Base-by-base conservation (phyloP, 2,797 vertebrate species). In the Triplophysa bombifrons region DNA sequence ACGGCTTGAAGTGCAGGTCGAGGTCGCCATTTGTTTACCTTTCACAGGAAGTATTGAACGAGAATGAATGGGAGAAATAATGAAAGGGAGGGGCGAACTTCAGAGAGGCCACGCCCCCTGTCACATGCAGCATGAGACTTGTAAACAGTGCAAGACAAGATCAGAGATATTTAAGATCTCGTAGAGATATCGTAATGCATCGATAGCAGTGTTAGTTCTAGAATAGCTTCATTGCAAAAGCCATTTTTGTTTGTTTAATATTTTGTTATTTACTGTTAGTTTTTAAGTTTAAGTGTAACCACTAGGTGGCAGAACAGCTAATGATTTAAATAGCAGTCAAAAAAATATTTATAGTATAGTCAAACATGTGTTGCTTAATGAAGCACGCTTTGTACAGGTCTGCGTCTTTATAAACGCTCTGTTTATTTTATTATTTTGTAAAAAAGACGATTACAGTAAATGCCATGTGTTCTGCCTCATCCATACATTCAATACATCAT, bases 11-110 rank as follows among this genome's bases (percentile, higher is more conserved):
- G 65, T 80, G 68, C 84, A 72, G 0, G 65, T 27, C 84, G 87
- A 73, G 0, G 65, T 34, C 84, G 87, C 91, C 92, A 93, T 94
- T 92, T 94, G 93, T 94, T 94, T 92, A 93, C 85, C 78, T 89
- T 86, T 86, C 34, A 88, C 83, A 88, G 87, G 87, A 91, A 87
- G 80, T 88, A 41, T 81, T 79, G 82, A 72, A 72, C 20, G 25
- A 70, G 38, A 80, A 73, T 81, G 4, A 58, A 64, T 78, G 55
- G 55, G 20, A 22, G 17, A n/a, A 51, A 51, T 19, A n/a, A 20
- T 20, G 1, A 20, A 27, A 3, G 56, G 56, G 56, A 60, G 56
- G 56, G 56, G 56, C 56, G 20, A 27, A 16, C 12, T 4, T 16
- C 22, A 14, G 22, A 7, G 4, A 60, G 12, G 56, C 58, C 83